Base-by-base conservation (phyloP, 1,140 invertebrate species). In the Drosophila pachea region DNA sequence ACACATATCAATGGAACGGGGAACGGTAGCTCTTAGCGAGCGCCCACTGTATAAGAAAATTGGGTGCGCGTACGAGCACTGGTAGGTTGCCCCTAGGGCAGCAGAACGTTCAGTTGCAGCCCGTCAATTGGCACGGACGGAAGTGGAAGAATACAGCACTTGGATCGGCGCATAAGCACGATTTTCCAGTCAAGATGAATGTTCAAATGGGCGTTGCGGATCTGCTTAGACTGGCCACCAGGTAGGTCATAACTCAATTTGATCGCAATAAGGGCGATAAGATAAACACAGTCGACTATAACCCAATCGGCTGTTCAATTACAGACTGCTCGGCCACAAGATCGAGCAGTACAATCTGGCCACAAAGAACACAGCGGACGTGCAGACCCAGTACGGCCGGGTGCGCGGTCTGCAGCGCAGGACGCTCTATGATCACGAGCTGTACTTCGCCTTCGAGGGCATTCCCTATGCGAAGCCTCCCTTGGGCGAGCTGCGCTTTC, bases 381-480 rank as follows among this genome's bases (percentile, higher is more conserved):
- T 86, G 0, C 47, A 55, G n/a, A 88, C 76, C 0, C 49, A 56
- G n/a, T 53, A 77, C 40, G 86, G 86, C 0, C 62, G 68, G 47
- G 33, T 88, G 14, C 65, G 63, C 1, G 86, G 86, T 14, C 42
- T 79, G 0, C 69, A 76, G 8, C 81, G 86, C 1, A 70, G 71
- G 48, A 74, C 83, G 0, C 49, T 78, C 7, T 87, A 88, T 52
- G 88, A 89, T 16, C 67, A 79, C 5, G 53, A 76, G 5, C 14
- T 42, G 0, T 91, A 88, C 61, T 86, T 71, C 36, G 86, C 87
- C 43, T 91, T 90, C 66, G 75, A 90, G 67, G 92, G 92, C 3
- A 93, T 94, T 67, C 94, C 94, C 0, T 94, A 90, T 82, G 93
- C 93, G 0, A 90, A 93, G 76, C 93, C 94, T 3, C 94, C 94